These are phyloP conservation scores for Bembecia ichneumoniformis DNA, from an alignment of 2,888 invertebrate species.

Conservation along the genomic window DNA sequence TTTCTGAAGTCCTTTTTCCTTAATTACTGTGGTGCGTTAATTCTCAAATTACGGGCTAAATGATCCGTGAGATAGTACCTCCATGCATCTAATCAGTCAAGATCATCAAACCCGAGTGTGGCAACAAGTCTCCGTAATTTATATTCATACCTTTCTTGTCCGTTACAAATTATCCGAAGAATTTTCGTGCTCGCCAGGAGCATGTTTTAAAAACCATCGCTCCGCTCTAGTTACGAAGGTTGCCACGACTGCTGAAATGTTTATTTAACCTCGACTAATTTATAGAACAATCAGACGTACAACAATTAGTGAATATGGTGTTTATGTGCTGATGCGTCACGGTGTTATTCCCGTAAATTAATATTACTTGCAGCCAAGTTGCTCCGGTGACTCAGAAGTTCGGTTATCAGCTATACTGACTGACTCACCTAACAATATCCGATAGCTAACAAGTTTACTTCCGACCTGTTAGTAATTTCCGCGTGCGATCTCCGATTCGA, in stretches of 20 bases:
- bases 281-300: conserved; percentile 25
- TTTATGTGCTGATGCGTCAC: conserved; percentile 41
- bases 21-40: too few relatives aligned
- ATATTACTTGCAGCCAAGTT: conserved; percentile 28
- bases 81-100: too few relatives aligned
- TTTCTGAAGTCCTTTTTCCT: too few relatives aligned
- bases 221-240: conserved; percentile 1
- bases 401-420: conserved; percentile 22
- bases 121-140: too few relatives aligned
- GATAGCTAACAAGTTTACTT: neutral
- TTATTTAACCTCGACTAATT: conserved; percentile 13
- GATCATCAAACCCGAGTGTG: too few relatives aligned
- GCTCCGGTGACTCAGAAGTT: conserved; percentile 47
- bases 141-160: too few relatives aligned
- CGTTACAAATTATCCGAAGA: too few relatives aligned
- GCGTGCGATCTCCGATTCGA: neutral
- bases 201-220: conserved; percentile 4
- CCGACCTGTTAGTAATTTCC: neutral
- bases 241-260: too few relatives aligned
- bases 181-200: neutral
- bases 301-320: conserved; percentile 24
- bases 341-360: conserved; percentile 34
- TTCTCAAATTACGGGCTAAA: too few relatives aligned
- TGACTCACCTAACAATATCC: conserved; percentile 16
- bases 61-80: too few relatives aligned